Conservation (phyloP, 1,140 invertebrate species). For the Hyposmocoma kahamanoa region DNA sequence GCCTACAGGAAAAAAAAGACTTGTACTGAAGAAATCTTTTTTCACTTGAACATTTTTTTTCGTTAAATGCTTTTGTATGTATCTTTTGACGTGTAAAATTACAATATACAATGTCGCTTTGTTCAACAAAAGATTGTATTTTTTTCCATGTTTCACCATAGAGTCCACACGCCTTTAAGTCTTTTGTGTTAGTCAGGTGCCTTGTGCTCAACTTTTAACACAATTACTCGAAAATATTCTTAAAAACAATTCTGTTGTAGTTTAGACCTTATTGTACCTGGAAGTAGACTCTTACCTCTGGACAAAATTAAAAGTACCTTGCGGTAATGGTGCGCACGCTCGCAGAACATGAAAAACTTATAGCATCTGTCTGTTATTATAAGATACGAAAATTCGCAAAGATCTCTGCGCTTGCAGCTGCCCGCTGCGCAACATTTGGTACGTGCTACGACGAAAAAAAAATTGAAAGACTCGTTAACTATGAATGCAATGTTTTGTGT, state of each 20-base stretch:
- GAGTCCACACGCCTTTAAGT: not conserved
- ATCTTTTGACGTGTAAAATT: conserved; percentile 14
- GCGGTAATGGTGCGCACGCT: no score
- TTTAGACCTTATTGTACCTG: no score
- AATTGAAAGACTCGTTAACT: conserved; percentile 9
- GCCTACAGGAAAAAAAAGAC: no score
- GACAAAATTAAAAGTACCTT: no score
- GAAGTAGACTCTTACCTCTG: no score
- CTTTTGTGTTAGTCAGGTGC: conserved; percentile 13
- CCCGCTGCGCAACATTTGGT: conserved; percentile 53
- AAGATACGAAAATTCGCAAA: conserved; percentile 49
- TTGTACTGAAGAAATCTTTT: no score
- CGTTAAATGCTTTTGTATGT: not conserved
- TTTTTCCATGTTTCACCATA: conserved; percentile 11
- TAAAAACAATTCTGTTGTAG: no score
- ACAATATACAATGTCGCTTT: not conserved
- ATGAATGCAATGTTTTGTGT: conserved; percentile 19
- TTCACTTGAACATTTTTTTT: no score
- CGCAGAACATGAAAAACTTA: not conserved
- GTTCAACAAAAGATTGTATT: conserved; percentile 6
- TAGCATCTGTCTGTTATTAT: conserved; percentile 35
- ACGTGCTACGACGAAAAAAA: conserved; percentile 39
- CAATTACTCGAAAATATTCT: no score
- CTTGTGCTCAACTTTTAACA: conserved; percentile 10
- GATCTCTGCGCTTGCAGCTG: conserved; percentile 30